A percentile compares a stretch with the other conserved stretches of the same genome.
phyloP scores from a whole-genome alignment of 2,797 vertebrate genomes.

The Margarornis squamiger region DNA sequence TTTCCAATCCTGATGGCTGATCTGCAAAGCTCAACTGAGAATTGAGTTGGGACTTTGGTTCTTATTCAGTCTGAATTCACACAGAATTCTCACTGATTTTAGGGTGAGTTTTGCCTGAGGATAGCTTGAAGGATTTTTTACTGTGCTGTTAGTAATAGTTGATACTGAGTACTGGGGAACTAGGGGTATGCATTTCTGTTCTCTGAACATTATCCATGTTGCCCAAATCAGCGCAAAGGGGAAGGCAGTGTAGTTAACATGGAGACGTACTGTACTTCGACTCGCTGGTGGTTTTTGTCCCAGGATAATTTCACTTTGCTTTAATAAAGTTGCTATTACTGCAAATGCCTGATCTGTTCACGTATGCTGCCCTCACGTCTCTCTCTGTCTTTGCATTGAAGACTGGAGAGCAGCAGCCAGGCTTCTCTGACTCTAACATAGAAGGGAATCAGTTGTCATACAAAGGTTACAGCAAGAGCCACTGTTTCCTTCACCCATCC shows the following conservation, averaged over 20 bases:
- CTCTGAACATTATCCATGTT: background rate
- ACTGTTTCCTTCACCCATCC: background rate
- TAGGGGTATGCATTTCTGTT: background rate
- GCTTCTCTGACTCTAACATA: background rate
- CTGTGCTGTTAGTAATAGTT: background rate
- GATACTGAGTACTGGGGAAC: background rate
- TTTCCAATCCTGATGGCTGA: background rate
- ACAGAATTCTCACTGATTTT: background rate
- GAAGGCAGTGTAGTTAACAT: background rate
- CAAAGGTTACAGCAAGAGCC: background rate
- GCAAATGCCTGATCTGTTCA: background rate
- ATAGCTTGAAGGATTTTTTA: background rate
- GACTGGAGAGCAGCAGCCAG: background rate
- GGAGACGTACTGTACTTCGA: background rate
- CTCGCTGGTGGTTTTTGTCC: background rate
- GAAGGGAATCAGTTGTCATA: background rate
- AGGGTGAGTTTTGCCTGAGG: background rate
- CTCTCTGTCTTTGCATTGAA: background rate
- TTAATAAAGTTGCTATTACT: background rate
- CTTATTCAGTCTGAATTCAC: background rate
- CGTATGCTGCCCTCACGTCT: fast-evolving
- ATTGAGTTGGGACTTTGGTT: background rate
- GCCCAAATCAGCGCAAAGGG: background rate
- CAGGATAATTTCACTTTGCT: background rate
- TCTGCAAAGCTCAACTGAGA: background rate